phyloP scores from a whole-genome alignment of 2,888 invertebrate species.

The Anorthoa munda region DNA sequence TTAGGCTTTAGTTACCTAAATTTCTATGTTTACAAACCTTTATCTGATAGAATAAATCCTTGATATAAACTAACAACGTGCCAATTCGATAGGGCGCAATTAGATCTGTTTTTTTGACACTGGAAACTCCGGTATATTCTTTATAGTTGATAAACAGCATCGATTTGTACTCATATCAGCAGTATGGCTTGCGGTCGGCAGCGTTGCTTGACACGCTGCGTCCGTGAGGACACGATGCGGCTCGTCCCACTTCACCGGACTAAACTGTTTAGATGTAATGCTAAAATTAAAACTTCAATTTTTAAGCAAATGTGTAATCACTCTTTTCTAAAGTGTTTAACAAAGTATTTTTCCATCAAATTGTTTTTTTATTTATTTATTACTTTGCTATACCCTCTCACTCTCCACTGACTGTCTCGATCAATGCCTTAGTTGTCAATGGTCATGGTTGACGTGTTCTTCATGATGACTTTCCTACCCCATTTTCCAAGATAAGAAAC shows the following conservation, averaged over 20 bases:
- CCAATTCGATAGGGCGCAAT: no score
- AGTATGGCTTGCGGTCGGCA: no score
- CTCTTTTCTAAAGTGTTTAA: constrained; percentile 80
- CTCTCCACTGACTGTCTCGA: not conserved
- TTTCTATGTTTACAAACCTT: no score
- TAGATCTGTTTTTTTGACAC: no score
- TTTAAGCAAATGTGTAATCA: constrained; percentile 78
- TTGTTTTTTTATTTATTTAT: constrained; percentile 50
- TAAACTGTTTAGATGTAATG: constrained; percentile 60
- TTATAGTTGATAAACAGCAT: no score
- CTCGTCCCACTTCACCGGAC: constrained; percentile 42
- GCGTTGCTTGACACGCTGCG: constrained; percentile 5
- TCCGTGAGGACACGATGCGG: not conserved
- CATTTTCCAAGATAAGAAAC: not conserved
- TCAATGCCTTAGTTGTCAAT: not conserved
- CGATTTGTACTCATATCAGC: no score
- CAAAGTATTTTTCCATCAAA: constrained; percentile 78
- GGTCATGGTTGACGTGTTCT: no score
- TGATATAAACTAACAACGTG: no score
- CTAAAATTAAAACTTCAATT: constrained; percentile 72
- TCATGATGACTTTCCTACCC: not conserved
- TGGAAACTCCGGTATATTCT: no score
- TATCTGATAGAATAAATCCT: no score
- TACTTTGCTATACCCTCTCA: not conserved
- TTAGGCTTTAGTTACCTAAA: no score